Conservation (phyloP, 1,140 invertebrate genomes). For the Diorhabda sublineata region DNA sequence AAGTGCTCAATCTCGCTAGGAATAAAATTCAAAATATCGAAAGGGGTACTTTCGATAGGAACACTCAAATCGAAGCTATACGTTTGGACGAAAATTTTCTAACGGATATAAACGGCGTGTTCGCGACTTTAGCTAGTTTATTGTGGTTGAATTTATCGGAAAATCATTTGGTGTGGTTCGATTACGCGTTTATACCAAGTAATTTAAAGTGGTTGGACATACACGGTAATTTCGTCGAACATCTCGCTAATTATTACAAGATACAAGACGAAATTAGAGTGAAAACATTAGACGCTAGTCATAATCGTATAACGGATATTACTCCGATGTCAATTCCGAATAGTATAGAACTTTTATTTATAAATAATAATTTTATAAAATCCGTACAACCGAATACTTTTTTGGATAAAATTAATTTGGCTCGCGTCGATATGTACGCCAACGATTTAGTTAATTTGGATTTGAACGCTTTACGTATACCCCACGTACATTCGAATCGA, state of each 20-base stretch:
- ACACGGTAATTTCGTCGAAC: slow-evolving; percentile 82
- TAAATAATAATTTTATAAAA: slow-evolving; percentile 84
- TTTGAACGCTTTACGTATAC: slow-evolving; percentile 70
- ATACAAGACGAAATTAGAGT: slow-evolving; percentile 73
- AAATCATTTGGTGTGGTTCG: slow-evolving; percentile 87
- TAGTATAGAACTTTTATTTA: slow-evolving; percentile 80
- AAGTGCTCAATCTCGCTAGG: slow-evolving; percentile 80
- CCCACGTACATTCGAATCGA: slow-evolving; percentile 63
- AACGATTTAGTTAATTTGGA: slow-evolving; percentile 80
- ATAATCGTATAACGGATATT: slow-evolving; percentile 79
- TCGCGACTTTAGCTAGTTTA: slow-evolving; percentile 72
- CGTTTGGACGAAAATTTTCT: slow-evolving; percentile 81
- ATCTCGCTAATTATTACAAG: slow-evolving; percentile 81
- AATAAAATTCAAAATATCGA: slow-evolving; percentile 84
- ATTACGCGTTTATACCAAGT: slow-evolving; percentile 81
- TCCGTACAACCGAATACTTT: slow-evolving; percentile 79
- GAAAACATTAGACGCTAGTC: slow-evolving; percentile 80
- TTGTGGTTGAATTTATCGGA: slow-evolving; percentile 86
- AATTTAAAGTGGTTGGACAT: slow-evolving; percentile 88
- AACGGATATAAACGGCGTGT: slow-evolving; percentile 81
- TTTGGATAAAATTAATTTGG: slow-evolving; percentile 76
- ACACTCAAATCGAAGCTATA: slow-evolving; percentile 75
- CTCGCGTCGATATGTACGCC: slow-evolving; percentile 82
- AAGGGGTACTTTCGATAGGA: slow-evolving; percentile 74
- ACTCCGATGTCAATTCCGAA: slow-evolving; percentile 79